These are phyloP conservation scores for Drosophila pegasa DNA, from an alignment of 2,888 invertebrate species.

Conservation along the genomic window DNA sequence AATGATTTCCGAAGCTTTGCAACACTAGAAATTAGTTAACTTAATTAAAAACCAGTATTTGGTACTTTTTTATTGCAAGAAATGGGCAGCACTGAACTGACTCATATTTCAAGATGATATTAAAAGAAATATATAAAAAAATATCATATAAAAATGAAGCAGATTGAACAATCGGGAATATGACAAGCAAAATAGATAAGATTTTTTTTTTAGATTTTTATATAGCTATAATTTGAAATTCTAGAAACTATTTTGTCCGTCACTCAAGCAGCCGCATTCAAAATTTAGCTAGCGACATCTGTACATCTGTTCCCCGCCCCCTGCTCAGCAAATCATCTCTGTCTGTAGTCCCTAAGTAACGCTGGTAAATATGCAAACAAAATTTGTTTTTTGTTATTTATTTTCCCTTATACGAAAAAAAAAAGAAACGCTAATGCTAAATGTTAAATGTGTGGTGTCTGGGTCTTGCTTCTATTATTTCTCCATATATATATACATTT, in stretches of 20 bases:
- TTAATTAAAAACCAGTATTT: background rate
- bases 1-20: background rate
- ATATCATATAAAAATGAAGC: background rate
- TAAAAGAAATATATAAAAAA: background rate
- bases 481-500: slow-evolving; percentile 17
- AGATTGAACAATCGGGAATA: background rate
- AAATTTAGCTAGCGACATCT: slow-evolving; percentile 8
- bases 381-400: slow-evolving; percentile 27
- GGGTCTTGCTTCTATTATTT: slow-evolving; percentile 62
- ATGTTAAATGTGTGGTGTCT: slow-evolving; percentile 70
- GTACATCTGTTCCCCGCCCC: slow-evolving; percentile 23
- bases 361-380: slow-evolving; percentile 77
- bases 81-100: slow-evolving; percentile 3
- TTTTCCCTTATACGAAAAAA: slow-evolving; percentile 14
- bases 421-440: slow-evolving; percentile 18
- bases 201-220: background rate
- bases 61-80: background rate
- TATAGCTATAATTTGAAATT: background rate
- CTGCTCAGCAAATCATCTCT: slow-evolving; percentile 37
- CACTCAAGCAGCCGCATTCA: background rate
- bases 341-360: slow-evolving; percentile 69
- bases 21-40: background rate
- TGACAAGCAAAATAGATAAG: too few species aligned
- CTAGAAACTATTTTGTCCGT: slow-evolving; percentile 7
- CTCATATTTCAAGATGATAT: background rate